phyloP scores from a whole-genome alignment of 2,113 vertebrate species.

The Nipponia nippon region DNA sequence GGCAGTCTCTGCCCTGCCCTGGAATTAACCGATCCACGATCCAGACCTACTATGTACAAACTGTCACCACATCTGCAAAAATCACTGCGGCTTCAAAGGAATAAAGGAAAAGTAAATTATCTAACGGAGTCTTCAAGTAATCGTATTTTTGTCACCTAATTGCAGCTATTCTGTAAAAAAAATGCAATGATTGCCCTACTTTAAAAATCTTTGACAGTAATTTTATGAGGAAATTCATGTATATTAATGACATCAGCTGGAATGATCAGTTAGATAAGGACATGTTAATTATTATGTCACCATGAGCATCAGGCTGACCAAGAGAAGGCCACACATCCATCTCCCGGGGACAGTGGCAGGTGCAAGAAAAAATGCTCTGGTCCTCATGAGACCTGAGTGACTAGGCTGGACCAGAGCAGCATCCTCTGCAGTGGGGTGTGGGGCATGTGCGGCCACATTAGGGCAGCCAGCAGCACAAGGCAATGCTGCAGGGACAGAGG shows the following conservation, averaged over 20 bases:
- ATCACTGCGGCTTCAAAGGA: not conserved
- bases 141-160: not conserved
- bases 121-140: not conserved
- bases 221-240: not conserved
- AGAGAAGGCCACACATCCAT: not conserved
- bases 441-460: accelerated
- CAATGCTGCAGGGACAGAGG: no score
- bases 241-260: not conserved
- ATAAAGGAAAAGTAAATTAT: not conserved
- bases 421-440: accelerated
- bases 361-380: not conserved
- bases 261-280: not conserved
- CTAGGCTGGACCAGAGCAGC: not conserved
- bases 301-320: not conserved
- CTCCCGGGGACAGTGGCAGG: not conserved
- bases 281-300: not conserved
- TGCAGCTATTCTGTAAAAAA: not conserved
- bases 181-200: not conserved
- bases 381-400: not conserved
- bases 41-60: not conserved
- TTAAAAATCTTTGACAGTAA: not conserved
- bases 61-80: not conserved
- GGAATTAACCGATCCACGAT: accelerated
- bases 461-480: not conserved
- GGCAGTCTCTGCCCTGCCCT: not conserved